Conservation (phyloP, 2,888 invertebrate genomes). For the Acanthosepion pharaonis region DNA sequence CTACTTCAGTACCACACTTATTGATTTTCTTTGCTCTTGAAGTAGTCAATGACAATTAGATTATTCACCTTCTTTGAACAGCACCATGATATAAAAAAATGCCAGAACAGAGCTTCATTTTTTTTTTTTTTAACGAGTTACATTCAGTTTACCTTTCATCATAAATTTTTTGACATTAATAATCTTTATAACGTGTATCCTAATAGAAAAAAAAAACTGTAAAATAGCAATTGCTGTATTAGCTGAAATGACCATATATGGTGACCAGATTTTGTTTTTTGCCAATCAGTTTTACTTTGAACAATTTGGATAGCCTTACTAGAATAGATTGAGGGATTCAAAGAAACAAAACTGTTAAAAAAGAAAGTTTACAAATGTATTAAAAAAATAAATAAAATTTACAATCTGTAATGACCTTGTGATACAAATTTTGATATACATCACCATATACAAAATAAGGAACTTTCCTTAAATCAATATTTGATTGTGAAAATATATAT, state of each 20-base stretch:
- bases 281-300: neutral
- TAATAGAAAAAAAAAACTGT: too few relatives aligned
- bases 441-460: neutral
- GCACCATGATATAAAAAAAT: too few relatives aligned
- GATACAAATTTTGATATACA: neutral
- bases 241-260: neutral
- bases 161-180: too few relatives aligned
- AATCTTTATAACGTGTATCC: too few relatives aligned
- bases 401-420: neutral
- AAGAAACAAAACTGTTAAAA: too few relatives aligned
- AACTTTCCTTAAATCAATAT: neutral
- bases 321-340: neutral
- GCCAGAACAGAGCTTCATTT: neutral
- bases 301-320: neutral
- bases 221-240: neutral
- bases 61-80: too few relatives aligned
- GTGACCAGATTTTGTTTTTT: neutral
- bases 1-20: too few relatives aligned
- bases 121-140: neutral
- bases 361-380: neutral
- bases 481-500: neutral
- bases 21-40: too few relatives aligned
- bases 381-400: neutral
- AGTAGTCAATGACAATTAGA: too few relatives aligned
- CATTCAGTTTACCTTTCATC: too few relatives aligned